A percentile compares a stretch with the other conserved stretches of the same genome.
Evolutionary conservation across 2,113 vertebrate species (phyloP).

Genomic region (Andinoacara biseriatus): DNA sequence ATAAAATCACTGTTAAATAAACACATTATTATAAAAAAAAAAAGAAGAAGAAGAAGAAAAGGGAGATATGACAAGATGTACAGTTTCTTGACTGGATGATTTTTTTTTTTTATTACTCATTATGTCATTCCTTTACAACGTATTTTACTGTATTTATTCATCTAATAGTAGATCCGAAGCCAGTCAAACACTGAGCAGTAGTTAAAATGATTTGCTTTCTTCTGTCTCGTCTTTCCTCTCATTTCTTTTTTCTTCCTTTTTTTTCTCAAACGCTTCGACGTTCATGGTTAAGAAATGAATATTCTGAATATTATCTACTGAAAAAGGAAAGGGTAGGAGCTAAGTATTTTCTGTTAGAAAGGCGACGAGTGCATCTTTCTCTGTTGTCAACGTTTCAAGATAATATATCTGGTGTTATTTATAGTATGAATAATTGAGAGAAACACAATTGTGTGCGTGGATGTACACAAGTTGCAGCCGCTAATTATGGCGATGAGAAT

Average conservation of each 20-base stretch:
- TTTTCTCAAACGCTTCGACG: constrained; percentile 23
- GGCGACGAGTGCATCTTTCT: background rate
- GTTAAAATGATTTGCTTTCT: constrained; percentile 30
- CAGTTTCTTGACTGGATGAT: background rate
- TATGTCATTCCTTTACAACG: background rate
- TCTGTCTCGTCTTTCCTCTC: constrained; percentile 17
- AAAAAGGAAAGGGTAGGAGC: background rate
- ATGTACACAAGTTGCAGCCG: background rate
- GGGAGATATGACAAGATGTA: background rate
- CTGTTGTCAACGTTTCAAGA: background rate
- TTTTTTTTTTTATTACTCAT: constrained; percentile 22
- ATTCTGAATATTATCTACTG: constrained; percentile 31
- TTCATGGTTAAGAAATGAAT: constrained; percentile 44
- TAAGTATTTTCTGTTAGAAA: constrained; percentile 1
- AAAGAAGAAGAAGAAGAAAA: background rate
- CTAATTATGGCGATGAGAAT: background rate
- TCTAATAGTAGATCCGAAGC: constrained; percentile 8
- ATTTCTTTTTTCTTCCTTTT: background rate
- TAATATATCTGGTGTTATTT: background rate
- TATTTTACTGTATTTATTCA: constrained; percentile 40
- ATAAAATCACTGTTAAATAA: constrained; percentile 8
- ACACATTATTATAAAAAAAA: background rate
- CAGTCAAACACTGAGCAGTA: background rate
- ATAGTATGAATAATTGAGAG: background rate
- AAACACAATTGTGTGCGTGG: background rate